Percentiles rank a stretch among this genome's conserved stretches.
Conservation (phyloP, 1,140 invertebrate species). For the Limonius californicus region DNA sequence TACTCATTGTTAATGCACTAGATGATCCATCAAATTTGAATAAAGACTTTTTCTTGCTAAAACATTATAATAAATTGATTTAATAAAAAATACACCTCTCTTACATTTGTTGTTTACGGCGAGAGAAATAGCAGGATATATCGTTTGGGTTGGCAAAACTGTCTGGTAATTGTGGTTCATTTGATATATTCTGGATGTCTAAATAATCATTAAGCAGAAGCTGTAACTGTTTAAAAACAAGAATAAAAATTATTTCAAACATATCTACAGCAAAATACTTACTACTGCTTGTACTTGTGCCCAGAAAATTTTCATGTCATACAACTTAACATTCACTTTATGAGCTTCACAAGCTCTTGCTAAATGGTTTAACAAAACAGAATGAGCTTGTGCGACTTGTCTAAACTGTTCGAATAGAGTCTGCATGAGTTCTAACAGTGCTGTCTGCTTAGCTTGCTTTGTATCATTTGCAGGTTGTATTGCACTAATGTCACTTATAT, state of each 20-base stretch:
- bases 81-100: too few species aligned
- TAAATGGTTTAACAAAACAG: slow-evolving; percentile 59
- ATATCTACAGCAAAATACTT: too few species aligned
- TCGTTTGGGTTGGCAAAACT: slow-evolving; percentile 58
- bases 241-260: neutral
- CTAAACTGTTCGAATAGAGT: slow-evolving; percentile 73
- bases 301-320: slow-evolving; percentile 84
- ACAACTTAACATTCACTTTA: slow-evolving; percentile 56
- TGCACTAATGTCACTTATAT: slow-evolving; percentile 59
- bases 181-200: slow-evolving; percentile 69
- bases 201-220: slow-evolving; percentile 77
- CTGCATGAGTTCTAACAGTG: slow-evolving; percentile 56
- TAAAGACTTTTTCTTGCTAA: slow-evolving; percentile 57
- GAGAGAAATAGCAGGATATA: slow-evolving; percentile 63
- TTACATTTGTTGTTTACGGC: slow-evolving; percentile 61
- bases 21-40: slow-evolving; percentile 81
- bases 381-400: slow-evolving; percentile 66
- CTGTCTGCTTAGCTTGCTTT: slow-evolving; percentile 40
- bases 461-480: slow-evolving; percentile 36
- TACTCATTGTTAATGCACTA: slow-evolving; percentile 66
- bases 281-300: slow-evolving; percentile 83
- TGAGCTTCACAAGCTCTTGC: slow-evolving; percentile 55
- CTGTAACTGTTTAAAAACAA: slow-evolving; percentile 61
- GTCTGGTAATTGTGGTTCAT: slow-evolving; percentile 54
- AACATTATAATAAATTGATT: slow-evolving; percentile 33